Base-by-base conservation (phyloP, 2,888 invertebrate species). In the Eupithecia inturbata region DNA sequence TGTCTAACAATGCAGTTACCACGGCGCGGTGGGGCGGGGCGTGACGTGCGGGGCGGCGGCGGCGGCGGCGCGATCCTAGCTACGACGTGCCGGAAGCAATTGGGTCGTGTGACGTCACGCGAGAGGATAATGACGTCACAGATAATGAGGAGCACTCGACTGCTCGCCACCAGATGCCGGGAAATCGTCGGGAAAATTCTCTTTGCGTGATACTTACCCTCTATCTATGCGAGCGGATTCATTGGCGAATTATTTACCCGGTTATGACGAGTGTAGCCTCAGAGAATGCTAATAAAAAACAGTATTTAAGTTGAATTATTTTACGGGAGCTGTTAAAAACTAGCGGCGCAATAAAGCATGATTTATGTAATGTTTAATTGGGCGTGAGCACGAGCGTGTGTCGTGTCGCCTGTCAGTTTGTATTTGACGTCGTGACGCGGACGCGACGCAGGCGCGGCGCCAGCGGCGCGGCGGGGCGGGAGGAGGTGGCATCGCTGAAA, bases 391-490 rank as follows among this genome's bases (percentile, higher is more conserved):
- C 75, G 77, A 70, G 28, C 69, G 60, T 19, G 66, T 76, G 71
- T 70, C 80, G 77, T 80, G 80, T 57, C 71, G 26, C 57, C 67
- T 69, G 75, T 68, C 80, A 63, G 70, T 78, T 80, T 78, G 77
- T 73, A 70, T 60, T 74, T 77, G 75, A 78, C 78, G 75, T 72
- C 73, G 69, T 33, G 69, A 60, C 64, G 71, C 39, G 67, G 67
- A 16, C 49, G 49, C 3, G 49, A 9, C 49, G 49, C 7, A 9
- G n/a, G 53, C 53, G 53, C n/a, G n/a, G 7, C 49, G 49, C 49
- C n/a, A n/a, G 49, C n/a, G 49, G 16, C 70, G 33, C 22, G 66
- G 71, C 57, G 74, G 73, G 77, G 75, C 62, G 68, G 16, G 1
- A 41, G 49, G 53, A 62, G 16, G 26, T 16, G 45, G 64, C n/a